These are phyloP conservation scores for Vulpes vulpes DNA, from an alignment of 2,113 vertebrate genomes.

Conservation along the genomic window DNA sequence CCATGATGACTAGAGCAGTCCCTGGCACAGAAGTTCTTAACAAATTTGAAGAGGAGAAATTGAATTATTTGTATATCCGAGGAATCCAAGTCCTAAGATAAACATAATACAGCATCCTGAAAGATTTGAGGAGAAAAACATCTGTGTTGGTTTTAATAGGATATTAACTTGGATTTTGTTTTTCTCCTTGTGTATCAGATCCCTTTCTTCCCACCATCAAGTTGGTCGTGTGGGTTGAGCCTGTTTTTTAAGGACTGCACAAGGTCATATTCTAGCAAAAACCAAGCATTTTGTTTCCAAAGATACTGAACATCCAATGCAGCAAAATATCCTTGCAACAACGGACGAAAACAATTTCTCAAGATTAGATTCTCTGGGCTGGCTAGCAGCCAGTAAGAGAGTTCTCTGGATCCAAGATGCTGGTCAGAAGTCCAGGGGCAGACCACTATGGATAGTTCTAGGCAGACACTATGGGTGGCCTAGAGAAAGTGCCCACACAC, in stretches of 20 bases:
- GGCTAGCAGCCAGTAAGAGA: background rate
- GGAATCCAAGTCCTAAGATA: background rate
- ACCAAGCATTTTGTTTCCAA: background rate
- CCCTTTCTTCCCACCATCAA: background rate
- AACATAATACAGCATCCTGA: background rate
- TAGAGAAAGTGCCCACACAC: background rate
- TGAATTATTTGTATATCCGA: background rate
- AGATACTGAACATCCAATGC: background rate
- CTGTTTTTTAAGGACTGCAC: background rate
- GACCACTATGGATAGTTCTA: rapidly evolving
- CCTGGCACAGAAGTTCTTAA: background rate
- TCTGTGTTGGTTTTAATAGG: background rate
- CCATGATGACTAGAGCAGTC: background rate
- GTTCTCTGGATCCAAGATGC: background rate
- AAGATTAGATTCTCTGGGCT: background rate
- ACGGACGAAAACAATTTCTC: background rate
- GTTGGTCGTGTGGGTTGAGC: background rate
- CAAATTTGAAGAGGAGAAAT: background rate
- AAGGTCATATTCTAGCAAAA: background rate
- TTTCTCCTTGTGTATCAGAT: background rate
- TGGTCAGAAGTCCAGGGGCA: background rate
- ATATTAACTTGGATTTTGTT: background rate
- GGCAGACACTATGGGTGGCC: background rate
- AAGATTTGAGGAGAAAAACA: slow-evolving; percentile 13
- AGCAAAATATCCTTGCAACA: background rate